Conservation (phyloP, 1,140 invertebrate species). For the Cecropterus lyciades region DNA sequence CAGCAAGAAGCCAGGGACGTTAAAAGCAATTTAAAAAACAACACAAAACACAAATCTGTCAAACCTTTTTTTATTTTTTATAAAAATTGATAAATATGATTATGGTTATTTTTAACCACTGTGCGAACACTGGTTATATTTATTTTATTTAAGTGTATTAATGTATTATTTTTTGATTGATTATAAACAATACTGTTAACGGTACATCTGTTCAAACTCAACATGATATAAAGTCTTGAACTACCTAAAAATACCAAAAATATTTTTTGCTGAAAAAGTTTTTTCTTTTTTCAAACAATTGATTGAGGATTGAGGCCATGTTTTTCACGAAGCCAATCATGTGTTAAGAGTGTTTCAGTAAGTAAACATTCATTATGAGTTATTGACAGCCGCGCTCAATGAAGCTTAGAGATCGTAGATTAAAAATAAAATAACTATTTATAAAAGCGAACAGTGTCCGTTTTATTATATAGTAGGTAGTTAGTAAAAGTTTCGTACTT, state of each 20-base stretch:
- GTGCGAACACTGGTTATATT: too few species aligned
- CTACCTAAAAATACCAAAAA: neutral
- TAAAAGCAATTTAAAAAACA: too few species aligned
- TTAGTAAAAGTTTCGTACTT: too few species aligned
- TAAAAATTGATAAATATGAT: too few species aligned
- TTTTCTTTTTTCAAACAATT: slow-evolving; percentile 5
- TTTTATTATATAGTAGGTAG: too few species aligned
- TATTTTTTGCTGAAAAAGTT: neutral
- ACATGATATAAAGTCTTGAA: neutral
- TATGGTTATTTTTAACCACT: too few species aligned
- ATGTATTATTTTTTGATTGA: neutral
- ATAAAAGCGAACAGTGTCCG: too few species aligned
- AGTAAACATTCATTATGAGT: slow-evolving; percentile 1
- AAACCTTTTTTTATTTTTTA: too few species aligned
- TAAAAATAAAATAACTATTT: slow-evolving; percentile 3
- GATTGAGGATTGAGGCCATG: slow-evolving; percentile 9
- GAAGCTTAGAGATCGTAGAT: neutral
- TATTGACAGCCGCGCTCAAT: neutral
- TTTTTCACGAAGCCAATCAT: slow-evolving; percentile 5
- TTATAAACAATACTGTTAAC: neutral
- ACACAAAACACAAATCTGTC: too few species aligned
- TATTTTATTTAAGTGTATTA: too few species aligned
- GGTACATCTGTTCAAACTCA: neutral
- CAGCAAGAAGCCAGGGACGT: too few species aligned
- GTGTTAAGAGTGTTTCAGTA: slow-evolving; percentile 3